Conservation (phyloP, 2,888 invertebrate genomes). For the Micropterix aruncella region DNA sequence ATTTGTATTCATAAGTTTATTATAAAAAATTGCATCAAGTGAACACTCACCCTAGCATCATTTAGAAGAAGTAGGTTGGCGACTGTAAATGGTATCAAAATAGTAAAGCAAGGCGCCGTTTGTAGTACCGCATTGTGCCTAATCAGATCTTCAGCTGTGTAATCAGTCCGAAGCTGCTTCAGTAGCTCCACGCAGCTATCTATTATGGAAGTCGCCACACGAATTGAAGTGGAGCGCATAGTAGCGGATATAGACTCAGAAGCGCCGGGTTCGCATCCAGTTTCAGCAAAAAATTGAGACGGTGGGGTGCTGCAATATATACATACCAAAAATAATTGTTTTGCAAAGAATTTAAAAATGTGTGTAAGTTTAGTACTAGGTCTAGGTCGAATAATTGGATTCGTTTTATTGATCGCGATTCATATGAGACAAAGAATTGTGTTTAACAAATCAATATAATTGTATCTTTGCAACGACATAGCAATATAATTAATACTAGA, state of each 20-base stretch:
- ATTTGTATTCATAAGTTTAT: too few relatives aligned
- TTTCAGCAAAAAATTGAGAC: not conserved
- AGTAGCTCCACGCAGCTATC: slow-evolving; percentile 65
- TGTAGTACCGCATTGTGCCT: slow-evolving; percentile 24
- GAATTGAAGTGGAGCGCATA: slow-evolving; percentile 40
- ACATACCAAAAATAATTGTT: too few relatives aligned
- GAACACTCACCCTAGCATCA: slow-evolving; percentile 81
- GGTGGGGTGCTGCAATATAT: not conserved
- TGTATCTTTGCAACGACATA: too few relatives aligned
- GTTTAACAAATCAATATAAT: too few relatives aligned
- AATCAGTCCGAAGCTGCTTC: slow-evolving; percentile 57
- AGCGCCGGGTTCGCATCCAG: slow-evolving; percentile 12
- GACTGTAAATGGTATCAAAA: slow-evolving; percentile 68
- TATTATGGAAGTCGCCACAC: slow-evolving; percentile 64
- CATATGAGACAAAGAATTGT: too few relatives aligned
- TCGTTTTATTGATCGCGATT: too few relatives aligned
- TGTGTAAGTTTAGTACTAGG: too few relatives aligned
- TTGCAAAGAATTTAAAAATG: too few relatives aligned
- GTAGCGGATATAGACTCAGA: slow-evolving; percentile 20
- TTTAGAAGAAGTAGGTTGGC: slow-evolving; percentile 72
- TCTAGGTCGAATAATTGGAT: too few relatives aligned
- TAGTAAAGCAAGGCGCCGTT: slow-evolving; percentile 48
- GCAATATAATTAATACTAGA: too few relatives aligned
- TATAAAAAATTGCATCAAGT: too few relatives aligned
- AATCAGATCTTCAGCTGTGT: slow-evolving; percentile 32